Conservation (phyloP, 2,797 vertebrate genomes). For the Halcyon chelicuti region DNA sequence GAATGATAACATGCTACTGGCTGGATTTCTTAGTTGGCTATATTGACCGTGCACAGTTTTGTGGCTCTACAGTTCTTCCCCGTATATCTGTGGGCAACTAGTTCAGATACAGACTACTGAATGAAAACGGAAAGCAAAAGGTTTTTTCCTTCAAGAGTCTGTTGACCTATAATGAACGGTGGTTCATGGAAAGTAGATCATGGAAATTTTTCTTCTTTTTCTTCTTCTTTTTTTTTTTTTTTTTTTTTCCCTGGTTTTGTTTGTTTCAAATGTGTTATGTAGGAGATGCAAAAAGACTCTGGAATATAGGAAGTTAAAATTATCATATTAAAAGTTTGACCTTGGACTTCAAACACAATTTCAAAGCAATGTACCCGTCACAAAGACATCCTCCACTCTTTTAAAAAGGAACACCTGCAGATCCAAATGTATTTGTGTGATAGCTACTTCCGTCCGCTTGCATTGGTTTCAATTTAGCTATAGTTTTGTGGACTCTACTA, state of each 20-base stretch:
- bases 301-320: slow-evolving; percentile 13
- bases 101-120: background rate
- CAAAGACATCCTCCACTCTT: slow-evolving; percentile 43
- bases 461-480: slow-evolving; percentile 48
- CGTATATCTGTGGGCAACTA: background rate
- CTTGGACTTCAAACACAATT: slow-evolving; percentile 67
- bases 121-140: background rate
- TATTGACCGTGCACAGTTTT: background rate
- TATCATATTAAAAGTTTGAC: slow-evolving; percentile 50
- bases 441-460: slow-evolving; percentile 36
- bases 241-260: background rate
- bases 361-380: slow-evolving; percentile 75
- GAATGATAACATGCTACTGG: background rate
- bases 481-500: slow-evolving; percentile 23
- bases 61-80: background rate
- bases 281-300: background rate
- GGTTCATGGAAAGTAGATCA: background rate
- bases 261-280: background rate
- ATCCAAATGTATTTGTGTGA: slow-evolving; percentile 66
- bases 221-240: background rate
- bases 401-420: slow-evolving; percentile 61
- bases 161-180: background rate
- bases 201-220: background rate
- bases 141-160: background rate
- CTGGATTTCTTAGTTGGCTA: background rate